These are phyloP conservation scores for Temnothorax longispinosus DNA, from an alignment of 1,140 invertebrate genomes.

Conservation along the genomic window DNA sequence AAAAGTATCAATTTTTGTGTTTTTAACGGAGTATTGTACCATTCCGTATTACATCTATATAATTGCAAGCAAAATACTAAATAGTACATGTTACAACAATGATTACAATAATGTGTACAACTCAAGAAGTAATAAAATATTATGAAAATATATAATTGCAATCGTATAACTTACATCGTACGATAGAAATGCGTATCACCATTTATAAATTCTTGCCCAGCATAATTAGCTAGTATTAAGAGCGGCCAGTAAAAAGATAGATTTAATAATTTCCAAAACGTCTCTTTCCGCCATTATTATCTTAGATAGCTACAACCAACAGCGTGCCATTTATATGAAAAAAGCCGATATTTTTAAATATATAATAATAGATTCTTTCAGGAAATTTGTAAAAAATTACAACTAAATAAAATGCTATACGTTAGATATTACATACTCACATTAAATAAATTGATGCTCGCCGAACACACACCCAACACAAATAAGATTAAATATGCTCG, in stretches of 20 bases:
- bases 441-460: conserved; percentile 20
- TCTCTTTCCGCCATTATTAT: neutral
- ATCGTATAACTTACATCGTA: neutral
- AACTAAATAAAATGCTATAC: neutral
- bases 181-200: neutral
- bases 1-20: conserved; percentile 31
- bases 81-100: too few species aligned
- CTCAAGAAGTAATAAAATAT: neutral
- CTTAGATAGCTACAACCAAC: neutral
- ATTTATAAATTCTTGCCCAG: conserved; percentile 37
- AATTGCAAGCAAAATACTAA: too few species aligned
- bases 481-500: neutral
- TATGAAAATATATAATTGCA: neutral
- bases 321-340: neutral
- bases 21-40: conserved; percentile 34
- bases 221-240: neutral
- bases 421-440: neutral
- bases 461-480: neutral
- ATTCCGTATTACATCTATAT: conserved; percentile 19
- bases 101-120: neutral
- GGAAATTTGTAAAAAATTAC: neutral
- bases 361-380: neutral
- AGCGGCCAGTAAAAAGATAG: neutral
- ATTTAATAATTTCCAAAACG: conserved; percentile 8
- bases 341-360: neutral